Base-by-base conservation (phyloP, 2,888 invertebrate species). In the Dorcus parallelipipedus region DNA sequence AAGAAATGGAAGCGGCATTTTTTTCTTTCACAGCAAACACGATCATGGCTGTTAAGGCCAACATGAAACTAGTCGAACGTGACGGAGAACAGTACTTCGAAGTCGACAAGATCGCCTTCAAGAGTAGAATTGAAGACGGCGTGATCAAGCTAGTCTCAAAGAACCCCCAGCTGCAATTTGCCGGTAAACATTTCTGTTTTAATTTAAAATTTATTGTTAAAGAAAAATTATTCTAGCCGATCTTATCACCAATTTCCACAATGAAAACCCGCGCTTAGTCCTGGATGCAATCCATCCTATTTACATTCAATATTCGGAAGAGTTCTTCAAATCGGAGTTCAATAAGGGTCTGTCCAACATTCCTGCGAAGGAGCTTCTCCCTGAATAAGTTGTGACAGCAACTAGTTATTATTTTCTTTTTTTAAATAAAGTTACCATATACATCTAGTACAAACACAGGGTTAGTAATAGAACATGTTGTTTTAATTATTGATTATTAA, bases 221-320 rank as follows among this genome's bases (percentile, higher is more conserved):
- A 9, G 5, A 14, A 48, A 48, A 48, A 6, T 6, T 48, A 23
- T 52, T 56, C 20, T 79, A 89, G 89, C 88, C 49, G 79, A 84
- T 54, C 83, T 88, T 38, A 88, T 88, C n/a, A 81, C 82, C 0
- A 80, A 82, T 4, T 89, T 89, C 80, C 88, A 87, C 81, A 88
- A 89, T 68, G 82, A 85, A 59, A 88, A 87, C 69, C 85, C 87
- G 0, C 79, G 83, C 52, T 77, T 84, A 7, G 84, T 89, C 3
- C 76, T 89, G 74, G 87, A 89, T 64, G 85, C 89, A 49, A 77
- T 89, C 41, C 86, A 82, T 70, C 89, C 89, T 0, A 83, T 89
- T 41, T 83, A 87, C 48, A 86, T 88, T 53, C 88, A 89, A 65
- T 86, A 86, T 0, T 80, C 82, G 0, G 83, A 83, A 0, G 84